phyloP scores from a whole-genome alignment of 2,888 invertebrate genomes.

The Trilocha varians region DNA sequence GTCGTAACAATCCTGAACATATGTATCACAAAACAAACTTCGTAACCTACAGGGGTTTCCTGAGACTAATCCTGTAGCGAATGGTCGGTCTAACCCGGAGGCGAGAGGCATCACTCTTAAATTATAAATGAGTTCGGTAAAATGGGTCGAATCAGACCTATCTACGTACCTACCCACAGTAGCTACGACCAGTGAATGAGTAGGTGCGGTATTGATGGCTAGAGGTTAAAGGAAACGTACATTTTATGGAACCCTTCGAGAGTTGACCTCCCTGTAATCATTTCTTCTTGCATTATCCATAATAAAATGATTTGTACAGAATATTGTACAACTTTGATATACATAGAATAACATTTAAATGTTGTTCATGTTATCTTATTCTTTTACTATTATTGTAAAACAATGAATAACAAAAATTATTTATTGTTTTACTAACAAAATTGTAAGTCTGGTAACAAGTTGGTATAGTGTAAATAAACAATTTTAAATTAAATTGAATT shows the following conservation, averaged over 20 bases:
- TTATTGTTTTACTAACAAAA: no score
- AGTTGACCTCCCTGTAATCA: conserved; percentile 1
- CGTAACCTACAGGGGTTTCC: background rate
- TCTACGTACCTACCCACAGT: conserved; percentile 6
- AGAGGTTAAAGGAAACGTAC: conserved; percentile 13
- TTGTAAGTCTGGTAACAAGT: no score
- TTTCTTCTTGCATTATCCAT: no score
- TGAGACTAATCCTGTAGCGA: background rate
- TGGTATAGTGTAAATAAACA: no score
- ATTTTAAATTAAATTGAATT: no score
- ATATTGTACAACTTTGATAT: no score
- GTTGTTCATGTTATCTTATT: no score
- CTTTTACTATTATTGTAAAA: no score
- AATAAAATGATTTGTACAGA: no score
- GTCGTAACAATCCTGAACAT: background rate
- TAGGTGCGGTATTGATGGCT: conserved; percentile 8
- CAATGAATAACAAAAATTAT: no score
- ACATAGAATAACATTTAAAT: no score
- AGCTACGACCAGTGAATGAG: background rate
- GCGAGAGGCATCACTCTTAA: conserved; percentile 27
- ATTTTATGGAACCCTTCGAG: conserved; percentile 12
- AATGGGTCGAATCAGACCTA: conserved; percentile 30
- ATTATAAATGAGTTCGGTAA: conserved; percentile 40
- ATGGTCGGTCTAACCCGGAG: conserved; percentile 7
- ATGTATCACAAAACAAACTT: background rate